phyloP scores from a whole-genome alignment of 2,888 invertebrate species.

The Seladonia tumulorum region DNA sequence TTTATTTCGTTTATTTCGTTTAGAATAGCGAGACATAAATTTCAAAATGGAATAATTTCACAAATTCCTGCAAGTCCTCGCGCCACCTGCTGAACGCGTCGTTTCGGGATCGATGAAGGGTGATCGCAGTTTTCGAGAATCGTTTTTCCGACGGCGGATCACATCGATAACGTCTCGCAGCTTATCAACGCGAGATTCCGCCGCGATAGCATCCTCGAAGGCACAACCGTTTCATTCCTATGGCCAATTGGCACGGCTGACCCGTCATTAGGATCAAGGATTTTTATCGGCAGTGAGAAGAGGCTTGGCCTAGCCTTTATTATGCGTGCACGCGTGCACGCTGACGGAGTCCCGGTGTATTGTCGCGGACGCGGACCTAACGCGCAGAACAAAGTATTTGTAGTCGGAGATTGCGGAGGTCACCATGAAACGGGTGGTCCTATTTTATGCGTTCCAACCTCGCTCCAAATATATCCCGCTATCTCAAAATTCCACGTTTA shows the following conservation, averaged over 20 bases:
- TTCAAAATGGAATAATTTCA: too few species aligned
- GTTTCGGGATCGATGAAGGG: not conserved
- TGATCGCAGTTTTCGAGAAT: not conserved
- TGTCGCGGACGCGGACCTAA: constrained; percentile 36
- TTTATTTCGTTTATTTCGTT: too few species aligned
- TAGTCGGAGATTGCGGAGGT: constrained; percentile 47
- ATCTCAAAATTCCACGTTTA: constrained; percentile 30
- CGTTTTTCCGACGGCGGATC: not conserved
- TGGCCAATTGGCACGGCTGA: constrained; percentile 82
- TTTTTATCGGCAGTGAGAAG: constrained; percentile 64
- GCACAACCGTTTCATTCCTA: constrained; percentile 63
- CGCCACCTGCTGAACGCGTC: not conserved
- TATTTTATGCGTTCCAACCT: constrained; percentile 48
- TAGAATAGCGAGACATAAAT: too few species aligned
- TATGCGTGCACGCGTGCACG: constrained; percentile 54
- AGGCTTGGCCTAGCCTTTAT: constrained; percentile 70
- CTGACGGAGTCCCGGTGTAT: constrained; percentile 33
- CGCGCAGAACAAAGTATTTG: constrained; percentile 47
- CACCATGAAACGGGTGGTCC: constrained; percentile 46
- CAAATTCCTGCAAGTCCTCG: too few species aligned
- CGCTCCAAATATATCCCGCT: constrained; percentile 46
- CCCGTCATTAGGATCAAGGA: constrained; percentile 83
- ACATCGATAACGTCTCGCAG: constrained; percentile 19
- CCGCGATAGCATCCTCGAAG: constrained; percentile 55
- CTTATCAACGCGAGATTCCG: constrained; percentile 54